phyloP scores from a whole-genome alignment of 1,140 invertebrate genomes.

The Aporrectodea caliginosa region DNA sequence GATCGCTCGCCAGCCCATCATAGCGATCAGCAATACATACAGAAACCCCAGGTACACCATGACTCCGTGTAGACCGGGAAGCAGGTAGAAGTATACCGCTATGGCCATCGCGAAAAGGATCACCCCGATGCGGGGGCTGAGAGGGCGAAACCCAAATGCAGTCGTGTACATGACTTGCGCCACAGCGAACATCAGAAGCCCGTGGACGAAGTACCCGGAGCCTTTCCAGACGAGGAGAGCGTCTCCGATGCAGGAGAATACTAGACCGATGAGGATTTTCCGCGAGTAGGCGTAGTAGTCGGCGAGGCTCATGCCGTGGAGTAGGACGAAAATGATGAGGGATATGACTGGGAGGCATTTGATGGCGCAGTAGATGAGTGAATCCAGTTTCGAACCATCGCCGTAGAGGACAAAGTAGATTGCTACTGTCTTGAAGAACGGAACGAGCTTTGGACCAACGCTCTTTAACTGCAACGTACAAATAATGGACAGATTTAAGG shows the following conservation, averaged over 20 bases:
- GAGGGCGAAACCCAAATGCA: constrained; percentile 75
- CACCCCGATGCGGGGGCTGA: constrained; percentile 63
- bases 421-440: constrained; percentile 80
- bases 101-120: constrained; percentile 42
- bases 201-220: constrained; percentile 65
- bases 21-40: constrained; percentile 69
- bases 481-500: too few relatives aligned
- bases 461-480: constrained; percentile 67
- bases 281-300: constrained; percentile 70
- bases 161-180: constrained; percentile 74
- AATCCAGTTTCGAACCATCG: constrained; percentile 38
- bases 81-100: constrained; percentile 42
- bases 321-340: constrained; percentile 75
- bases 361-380: constrained; percentile 67
- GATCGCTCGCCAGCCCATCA: constrained; percentile 78
- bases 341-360: constrained; percentile 83
- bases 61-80: constrained; percentile 39
- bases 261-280: constrained; percentile 69
- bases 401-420: constrained; percentile 77
- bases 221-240: constrained; percentile 70
- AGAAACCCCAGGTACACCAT: constrained; percentile 59
- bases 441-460: constrained; percentile 72
- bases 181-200: constrained; percentile 75
- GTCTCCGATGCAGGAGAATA: constrained; percentile 80
- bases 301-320: constrained; percentile 71